Conservation (phyloP, 2,113 vertebrate species). For the Thamnophis sirtalis region DNA sequence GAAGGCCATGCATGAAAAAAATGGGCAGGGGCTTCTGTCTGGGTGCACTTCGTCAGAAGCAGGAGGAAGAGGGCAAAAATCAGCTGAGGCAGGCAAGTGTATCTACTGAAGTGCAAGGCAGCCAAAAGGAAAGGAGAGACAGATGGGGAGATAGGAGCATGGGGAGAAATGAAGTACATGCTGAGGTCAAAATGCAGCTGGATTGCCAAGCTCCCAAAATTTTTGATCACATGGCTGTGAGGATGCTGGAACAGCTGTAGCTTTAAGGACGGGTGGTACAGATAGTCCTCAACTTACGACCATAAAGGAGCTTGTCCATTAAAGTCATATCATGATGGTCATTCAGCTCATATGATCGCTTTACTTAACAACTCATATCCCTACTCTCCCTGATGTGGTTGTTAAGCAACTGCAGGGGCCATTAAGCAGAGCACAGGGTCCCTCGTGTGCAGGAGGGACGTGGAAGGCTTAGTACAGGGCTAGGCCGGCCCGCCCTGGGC, state of each 20-base stretch:
- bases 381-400: no score
- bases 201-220: background rate
- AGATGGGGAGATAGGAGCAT: background rate
- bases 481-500: no score
- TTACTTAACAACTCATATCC: no score
- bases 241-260: background rate
- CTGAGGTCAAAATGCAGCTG: background rate
- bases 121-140: background rate
- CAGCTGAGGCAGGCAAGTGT: background rate
- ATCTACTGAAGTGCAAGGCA: background rate
- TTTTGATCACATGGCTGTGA: background rate
- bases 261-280: background rate
- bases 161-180: background rate
- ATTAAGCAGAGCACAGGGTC: no score
- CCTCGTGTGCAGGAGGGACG: no score
- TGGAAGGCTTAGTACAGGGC: no score
- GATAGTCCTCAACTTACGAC: no score
- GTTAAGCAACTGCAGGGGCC: no score
- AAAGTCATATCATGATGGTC: no score
- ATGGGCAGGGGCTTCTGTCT: background rate
- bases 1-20: background rate
- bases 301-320: no score
- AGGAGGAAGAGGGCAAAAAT: background rate
- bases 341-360: no score
- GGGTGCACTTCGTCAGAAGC: background rate